These are phyloP conservation scores for Cheilosia scutellata DNA, from an alignment of 2,888 invertebrate species.

Conservation along the genomic window DNA sequence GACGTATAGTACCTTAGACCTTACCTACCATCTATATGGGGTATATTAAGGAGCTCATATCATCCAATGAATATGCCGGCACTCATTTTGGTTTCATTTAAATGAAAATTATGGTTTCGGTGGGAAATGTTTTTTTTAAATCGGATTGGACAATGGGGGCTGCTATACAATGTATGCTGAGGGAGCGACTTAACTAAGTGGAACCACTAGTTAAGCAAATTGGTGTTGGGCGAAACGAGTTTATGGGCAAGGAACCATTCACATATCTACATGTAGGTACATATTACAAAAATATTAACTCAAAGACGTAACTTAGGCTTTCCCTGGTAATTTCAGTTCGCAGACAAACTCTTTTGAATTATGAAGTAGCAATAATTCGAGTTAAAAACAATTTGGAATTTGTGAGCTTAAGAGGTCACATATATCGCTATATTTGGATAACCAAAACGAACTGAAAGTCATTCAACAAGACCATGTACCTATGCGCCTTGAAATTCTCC, in stretches of 20 bases:
- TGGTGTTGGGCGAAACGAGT: not conserved
- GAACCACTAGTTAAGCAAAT: conserved; percentile 21
- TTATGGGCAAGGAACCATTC: not conserved
- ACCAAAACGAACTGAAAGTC: no score
- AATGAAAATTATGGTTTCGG: conserved; percentile 42
- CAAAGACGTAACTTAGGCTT: no score
- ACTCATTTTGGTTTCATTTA: conserved; percentile 37
- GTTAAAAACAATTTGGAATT: no score
- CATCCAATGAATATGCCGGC: conserved; percentile 35
- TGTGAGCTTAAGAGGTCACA: no score
- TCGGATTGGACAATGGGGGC: conserved; percentile 3
- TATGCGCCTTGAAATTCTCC: no score
- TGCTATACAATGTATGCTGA: not conserved
- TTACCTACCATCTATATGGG: conserved; percentile 11
- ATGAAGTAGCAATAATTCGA: no score
- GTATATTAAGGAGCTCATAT: conserved; percentile 55
- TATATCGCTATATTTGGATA: no score
- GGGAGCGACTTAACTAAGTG: conserved; percentile 10
- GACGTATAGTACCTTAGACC: conserved; percentile 1
- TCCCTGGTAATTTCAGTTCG: no score
- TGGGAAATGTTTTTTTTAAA: conserved; percentile 4
- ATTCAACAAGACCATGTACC: no score
- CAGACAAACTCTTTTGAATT: no score
- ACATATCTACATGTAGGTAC: no score
- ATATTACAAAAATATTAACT: no score